Percentiles rank a stretch among this genome's conserved stretches.
phyloP scores from a whole-genome alignment of 2,797 vertebrate species.

The Rhinatrema bivittatum region DNA sequence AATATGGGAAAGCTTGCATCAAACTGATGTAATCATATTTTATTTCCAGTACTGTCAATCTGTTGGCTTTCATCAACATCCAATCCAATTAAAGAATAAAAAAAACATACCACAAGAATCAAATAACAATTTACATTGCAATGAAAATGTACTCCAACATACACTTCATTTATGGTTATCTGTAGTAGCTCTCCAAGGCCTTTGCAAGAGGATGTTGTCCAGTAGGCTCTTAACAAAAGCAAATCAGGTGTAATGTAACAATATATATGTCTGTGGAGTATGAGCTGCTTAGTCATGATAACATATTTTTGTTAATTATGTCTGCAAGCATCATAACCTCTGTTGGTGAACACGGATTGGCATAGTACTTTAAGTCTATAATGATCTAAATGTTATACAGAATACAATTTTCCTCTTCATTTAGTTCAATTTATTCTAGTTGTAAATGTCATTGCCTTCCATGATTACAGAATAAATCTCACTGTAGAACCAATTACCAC shows the following conservation, averaged over 20 bases:
- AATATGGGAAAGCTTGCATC: no score
- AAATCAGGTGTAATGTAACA: conserved; percentile 12
- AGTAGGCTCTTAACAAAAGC: conserved; percentile 13
- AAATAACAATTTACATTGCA: no score
- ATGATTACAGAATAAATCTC: conserved; percentile 43
- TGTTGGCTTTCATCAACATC: no score
- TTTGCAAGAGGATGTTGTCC: no score
- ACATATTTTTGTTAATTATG: conserved; percentile 55
- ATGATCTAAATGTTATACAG: conserved; percentile 58
- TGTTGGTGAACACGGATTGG: conserved; percentile 49
- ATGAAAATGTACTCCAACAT: no score
- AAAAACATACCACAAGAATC: no score
- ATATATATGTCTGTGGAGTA: conserved; percentile 25
- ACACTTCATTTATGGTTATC: no score
- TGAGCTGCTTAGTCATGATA: conserved; percentile 37
- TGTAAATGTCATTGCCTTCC: conserved; percentile 43
- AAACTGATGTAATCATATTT: no score
- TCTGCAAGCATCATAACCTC: conserved; percentile 42
- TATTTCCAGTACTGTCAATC: no score
- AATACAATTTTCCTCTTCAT: conserved; percentile 61
- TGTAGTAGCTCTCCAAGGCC: no score
- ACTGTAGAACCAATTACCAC: conserved; percentile 45
- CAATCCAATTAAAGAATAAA: no score
- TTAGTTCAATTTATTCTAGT: conserved; percentile 55
- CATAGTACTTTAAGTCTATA: conserved; percentile 53